Percentiles rank a stretch among this genome's conserved stretches.
These are phyloP conservation scores for Centropus bengalensis DNA, from an alignment of 2,113 vertebrate species.

Conservation along the genomic window DNA sequence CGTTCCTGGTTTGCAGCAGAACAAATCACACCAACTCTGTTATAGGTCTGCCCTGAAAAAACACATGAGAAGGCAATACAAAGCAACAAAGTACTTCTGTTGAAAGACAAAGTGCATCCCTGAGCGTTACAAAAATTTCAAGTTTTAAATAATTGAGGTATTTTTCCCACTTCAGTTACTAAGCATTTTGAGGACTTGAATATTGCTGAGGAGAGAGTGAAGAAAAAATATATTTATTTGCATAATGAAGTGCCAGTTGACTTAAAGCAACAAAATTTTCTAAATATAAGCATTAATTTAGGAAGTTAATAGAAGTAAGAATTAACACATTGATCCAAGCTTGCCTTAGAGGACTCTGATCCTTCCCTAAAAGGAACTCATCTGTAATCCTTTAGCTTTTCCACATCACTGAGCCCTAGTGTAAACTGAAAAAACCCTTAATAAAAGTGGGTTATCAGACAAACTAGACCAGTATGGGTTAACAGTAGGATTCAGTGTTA, in stretches of 20 bases:
- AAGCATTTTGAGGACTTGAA: not conserved
- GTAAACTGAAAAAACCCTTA: not conserved
- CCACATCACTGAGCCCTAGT: not conserved
- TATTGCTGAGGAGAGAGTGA: not conserved
- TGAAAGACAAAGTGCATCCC: not conserved
- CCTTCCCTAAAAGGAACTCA: not conserved
- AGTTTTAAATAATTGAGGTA: not conserved
- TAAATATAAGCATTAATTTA: not conserved
- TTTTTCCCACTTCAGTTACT: not conserved
- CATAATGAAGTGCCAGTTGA: not conserved
- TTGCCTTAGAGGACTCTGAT: not conserved
- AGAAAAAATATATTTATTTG: not conserved
- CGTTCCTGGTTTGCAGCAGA: not conserved
- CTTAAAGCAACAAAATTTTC: not conserved
- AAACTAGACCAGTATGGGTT: not conserved
- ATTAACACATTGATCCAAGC: not conserved
- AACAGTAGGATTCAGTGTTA: not conserved
- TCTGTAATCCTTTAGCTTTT: not conserved
- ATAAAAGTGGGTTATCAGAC: not conserved
- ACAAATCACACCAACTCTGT: not conserved
- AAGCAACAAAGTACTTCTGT: not conserved
- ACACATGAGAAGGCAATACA: not conserved
- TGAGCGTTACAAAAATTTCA: not conserved
- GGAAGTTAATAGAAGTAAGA: not conserved
- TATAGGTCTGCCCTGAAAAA: not conserved